These are phyloP conservation scores for Jaculus jaculus DNA, from an alignment of 2,113 vertebrate species.

Conservation along the genomic window DNA sequence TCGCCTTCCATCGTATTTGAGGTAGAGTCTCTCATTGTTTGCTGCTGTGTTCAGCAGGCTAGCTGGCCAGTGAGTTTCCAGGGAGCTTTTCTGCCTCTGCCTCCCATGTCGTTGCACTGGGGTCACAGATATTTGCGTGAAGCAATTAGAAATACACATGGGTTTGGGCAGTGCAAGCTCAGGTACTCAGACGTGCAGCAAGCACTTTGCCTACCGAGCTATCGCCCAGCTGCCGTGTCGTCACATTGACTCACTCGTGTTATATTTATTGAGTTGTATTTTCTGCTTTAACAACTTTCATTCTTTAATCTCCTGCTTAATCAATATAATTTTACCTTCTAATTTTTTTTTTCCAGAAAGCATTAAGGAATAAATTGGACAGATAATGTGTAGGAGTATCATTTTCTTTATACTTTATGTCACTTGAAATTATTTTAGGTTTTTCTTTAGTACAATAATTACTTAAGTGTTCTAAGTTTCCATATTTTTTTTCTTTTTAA, in stretches of 20 bases:
- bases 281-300: neutral
- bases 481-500: neutral
- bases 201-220: too few species aligned
- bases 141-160: too few species aligned
- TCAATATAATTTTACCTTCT: neutral
- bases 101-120: too few species aligned
- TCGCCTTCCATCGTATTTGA: too few species aligned
- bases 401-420: neutral
- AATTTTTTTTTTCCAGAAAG: neutral
- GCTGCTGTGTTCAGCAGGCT: too few species aligned
- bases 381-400: neutral
- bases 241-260: neutral
- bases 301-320: neutral
- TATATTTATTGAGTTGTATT: constrained; percentile 19
- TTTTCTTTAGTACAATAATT: neutral
- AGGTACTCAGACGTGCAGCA: too few species aligned
- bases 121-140: too few species aligned
- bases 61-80: too few species aligned
- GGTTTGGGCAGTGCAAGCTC: too few species aligned
- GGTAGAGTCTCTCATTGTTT: too few species aligned
- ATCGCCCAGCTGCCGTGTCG: too few species aligned
- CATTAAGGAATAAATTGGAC: neutral
- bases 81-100: too few species aligned
- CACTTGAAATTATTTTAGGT: neutral
- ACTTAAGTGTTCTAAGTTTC: neutral